Conservation (phyloP, 2,888 invertebrate species). For the Phragmatobia fuliginosa region DNA sequence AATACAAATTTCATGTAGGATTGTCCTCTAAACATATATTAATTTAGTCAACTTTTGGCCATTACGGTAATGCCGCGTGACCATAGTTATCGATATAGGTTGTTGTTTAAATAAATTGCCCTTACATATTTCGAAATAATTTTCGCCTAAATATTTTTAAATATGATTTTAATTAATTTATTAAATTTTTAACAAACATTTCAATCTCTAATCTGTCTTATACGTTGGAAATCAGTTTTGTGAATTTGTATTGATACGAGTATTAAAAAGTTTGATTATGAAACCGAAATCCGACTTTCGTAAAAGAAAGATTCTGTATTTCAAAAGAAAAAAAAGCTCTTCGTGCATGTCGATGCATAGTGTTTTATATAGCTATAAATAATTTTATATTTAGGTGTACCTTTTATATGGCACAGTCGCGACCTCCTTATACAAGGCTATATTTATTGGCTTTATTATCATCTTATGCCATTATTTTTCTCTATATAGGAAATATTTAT, state of each 20-base stretch:
- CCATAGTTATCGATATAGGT: not conserved
- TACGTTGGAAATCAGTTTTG: not conserved
- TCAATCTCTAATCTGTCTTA: no score
- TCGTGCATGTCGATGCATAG: not conserved
- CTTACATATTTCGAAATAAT: not conserved
- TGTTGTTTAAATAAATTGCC: not conserved
- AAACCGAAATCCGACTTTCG: no score
- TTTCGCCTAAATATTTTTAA: not conserved
- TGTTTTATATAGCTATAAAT: not conserved
- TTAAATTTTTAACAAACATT: no score
- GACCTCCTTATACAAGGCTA: not conserved
- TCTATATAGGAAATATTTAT: not conserved
- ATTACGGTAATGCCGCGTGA: not conserved
- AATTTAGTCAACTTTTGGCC: constrained; percentile 5
- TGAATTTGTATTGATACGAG: not conserved
- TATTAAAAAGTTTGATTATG: not conserved
- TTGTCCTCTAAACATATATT: not conserved
- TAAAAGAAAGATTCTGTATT: no score
- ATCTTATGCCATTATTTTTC: not conserved
- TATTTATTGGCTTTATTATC: not conserved
- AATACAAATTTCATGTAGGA: not conserved
- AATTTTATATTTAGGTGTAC: not conserved
- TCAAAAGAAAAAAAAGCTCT: not conserved
- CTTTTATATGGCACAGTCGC: not conserved
- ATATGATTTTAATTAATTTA: no score